A percentile compares a stretch with the other conserved stretches of the same genome.
Conservation (phyloP, 37 sponge, comb jelly and placozoan species). For the Chondrilla cf. caribensis region DNA sequence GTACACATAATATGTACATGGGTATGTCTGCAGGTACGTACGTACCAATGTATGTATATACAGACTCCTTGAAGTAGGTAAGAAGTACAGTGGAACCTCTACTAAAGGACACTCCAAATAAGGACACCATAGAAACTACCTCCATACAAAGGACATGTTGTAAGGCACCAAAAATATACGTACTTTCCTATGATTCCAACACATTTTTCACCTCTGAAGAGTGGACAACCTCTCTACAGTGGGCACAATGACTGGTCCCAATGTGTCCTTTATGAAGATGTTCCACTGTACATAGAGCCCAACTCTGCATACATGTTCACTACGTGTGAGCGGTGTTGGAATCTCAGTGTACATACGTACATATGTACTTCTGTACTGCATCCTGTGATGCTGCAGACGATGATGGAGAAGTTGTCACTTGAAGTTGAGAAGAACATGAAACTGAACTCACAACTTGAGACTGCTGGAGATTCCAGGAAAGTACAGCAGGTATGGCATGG, state of each 20-base stretch:
- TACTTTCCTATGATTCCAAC: too few relatives aligned
- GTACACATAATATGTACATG: not conserved
- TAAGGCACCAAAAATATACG: too few relatives aligned
- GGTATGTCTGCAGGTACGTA: not conserved
- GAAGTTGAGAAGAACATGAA: conserved; percentile 65
- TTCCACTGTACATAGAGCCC: too few relatives aligned
- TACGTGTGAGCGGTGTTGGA: not conserved
- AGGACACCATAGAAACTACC: too few relatives aligned
- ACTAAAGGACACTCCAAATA: too few relatives aligned
- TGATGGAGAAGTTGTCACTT: conserved; percentile 51
- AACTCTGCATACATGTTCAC: too few relatives aligned
- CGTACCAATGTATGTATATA: not conserved
- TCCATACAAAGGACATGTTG: too few relatives aligned
- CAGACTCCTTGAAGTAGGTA: not conserved
- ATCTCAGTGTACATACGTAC: not conserved
- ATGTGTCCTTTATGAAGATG: too few relatives aligned
- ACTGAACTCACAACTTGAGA: conserved; percentile 61
- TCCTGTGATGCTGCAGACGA: not conserved
- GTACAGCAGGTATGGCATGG: conserved; percentile 38
- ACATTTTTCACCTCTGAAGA: too few relatives aligned
- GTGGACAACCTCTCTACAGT: too few relatives aligned
- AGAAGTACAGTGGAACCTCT: too few relatives aligned
- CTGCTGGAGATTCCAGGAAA: conserved; percentile 49
- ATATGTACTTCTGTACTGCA: not conserved
- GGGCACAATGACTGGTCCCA: too few relatives aligned